phyloP scores from a whole-genome alignment of 2,888 invertebrate genomes.

The Xestia rhomboidea region DNA sequence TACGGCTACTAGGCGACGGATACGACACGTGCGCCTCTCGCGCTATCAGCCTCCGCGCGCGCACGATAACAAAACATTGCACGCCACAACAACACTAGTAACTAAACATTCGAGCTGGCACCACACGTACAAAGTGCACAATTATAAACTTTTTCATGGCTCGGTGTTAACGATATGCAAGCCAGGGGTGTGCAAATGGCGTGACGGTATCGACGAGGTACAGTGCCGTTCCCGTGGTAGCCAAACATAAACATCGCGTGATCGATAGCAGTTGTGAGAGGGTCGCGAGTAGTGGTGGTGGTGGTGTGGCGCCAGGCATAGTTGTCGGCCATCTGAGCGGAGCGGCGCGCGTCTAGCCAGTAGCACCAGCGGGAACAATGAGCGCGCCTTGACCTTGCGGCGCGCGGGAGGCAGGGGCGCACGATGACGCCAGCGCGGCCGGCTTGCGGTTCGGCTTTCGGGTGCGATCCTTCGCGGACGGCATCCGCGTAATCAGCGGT shows the following conservation, averaged over 20 bases:
- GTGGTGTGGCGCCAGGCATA: conserved; percentile 70
- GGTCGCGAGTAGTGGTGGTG: conserved; percentile 72
- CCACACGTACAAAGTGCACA: conserved; percentile 48
- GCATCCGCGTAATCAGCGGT: conserved; percentile 90
- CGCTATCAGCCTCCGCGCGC: conserved; percentile 71
- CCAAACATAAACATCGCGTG: conserved; percentile 86
- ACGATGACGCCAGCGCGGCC: conserved; percentile 89
- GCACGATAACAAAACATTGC: conserved; percentile 73
- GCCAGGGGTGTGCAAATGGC: conserved; percentile 72
- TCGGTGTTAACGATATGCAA: conserved; percentile 66
- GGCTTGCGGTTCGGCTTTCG: conserved; percentile 89
- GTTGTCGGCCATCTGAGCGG: conserved; percentile 75
- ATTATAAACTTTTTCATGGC: conserved; percentile 47
- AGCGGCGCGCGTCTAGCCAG: conserved; percentile 79
- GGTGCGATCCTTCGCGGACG: conserved; percentile 90
- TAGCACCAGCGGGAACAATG: conserved; percentile 85
- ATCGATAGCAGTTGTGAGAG: conserved; percentile 82
- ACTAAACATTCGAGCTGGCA: conserved; percentile 58
- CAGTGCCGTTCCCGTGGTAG: conserved; percentile 87
- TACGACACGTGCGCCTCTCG: conserved; percentile 76
- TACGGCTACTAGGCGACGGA: conserved; percentile 70
- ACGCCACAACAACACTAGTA: conserved; percentile 63
- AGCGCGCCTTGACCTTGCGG: conserved; percentile 89
- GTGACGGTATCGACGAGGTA: conserved; percentile 76
- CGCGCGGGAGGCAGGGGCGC: conserved; percentile 85